Evolutionary conservation across 2,888 invertebrate genomes (phyloP), one percentile per base, ranked within the genome.

Genomic region (Polia nebulosa): DNA sequence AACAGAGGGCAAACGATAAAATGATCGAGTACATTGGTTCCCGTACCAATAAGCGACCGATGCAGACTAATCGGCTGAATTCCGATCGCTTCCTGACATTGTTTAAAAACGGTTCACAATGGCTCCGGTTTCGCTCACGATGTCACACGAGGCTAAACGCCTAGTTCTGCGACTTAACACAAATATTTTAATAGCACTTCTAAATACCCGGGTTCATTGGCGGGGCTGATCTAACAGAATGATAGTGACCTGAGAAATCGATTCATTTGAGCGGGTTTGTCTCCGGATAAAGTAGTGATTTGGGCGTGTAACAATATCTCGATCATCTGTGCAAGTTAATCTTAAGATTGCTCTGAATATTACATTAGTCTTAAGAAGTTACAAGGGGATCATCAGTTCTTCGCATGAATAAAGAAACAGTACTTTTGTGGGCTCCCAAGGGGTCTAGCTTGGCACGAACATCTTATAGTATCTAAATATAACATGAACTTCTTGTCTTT

Each of bases 11-110:
- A 73, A 59, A 72, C 61, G 83, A 82, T 75, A 73, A 79, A 74
- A 76, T 76, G 80, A 83, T 86, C 77, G 76, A 66, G 66, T 65
- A 64, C 75, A 64, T 65, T 70, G 72, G 69, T 78, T 79, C 83
- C 83, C 78, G 71, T 81, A 81, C 76, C 83, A 87, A 85, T 84
- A 80, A 80, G 58, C 78, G 80, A 61, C 70, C 77, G 81, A 78
- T 80, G 81, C 85, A 81, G 78, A 75, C 83, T 86, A 85, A 88
- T 88, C 86, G 86, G 78, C 86, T 80, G 84, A 89, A 89, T 88
- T 76, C 86, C 85, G 83, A 86, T 87, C 78, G 81, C 88, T 90
- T 92, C 92, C 92, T 90, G 87, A 82, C 88, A 87, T 90, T 91
- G 90, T 92, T 89, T 85, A 69, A 86, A 85, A 85, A 85, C 86